These are phyloP conservation scores for Ceratitis capitata DNA, from an alignment of 1,140 invertebrate species.

Conservation along the genomic window DNA sequence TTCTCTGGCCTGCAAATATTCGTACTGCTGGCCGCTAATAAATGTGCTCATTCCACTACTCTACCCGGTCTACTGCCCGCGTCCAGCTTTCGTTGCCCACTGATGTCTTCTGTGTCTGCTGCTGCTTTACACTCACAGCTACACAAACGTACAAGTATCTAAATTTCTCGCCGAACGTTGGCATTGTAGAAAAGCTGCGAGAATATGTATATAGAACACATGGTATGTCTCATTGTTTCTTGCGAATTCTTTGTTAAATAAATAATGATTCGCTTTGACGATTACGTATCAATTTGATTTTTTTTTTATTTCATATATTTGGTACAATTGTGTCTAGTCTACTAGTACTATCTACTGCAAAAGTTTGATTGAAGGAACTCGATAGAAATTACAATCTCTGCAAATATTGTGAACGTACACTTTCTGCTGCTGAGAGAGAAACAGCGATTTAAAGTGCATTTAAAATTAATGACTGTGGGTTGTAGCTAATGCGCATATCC, in stretches of 20 bases:
- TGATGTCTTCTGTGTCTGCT: not conserved
- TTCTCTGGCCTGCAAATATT: not conserved
- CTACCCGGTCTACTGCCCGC: not conserved
- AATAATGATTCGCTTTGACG: not conserved
- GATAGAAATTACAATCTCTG: not conserved
- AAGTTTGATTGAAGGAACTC: not conserved
- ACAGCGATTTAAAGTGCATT: not conserved
- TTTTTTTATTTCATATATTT: not conserved
- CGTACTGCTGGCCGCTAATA: not conserved
- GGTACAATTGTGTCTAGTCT: not conserved
- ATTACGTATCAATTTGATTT: not conserved
- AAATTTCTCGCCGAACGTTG: not conserved
- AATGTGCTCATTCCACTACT: not conserved
- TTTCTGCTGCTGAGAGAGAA: not conserved
- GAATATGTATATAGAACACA: not conserved
- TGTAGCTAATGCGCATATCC: not conserved
- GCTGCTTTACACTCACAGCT: not conserved
- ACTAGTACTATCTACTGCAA: not conserved
- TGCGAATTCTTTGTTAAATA: not conserved
- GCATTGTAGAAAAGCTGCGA: not conserved
- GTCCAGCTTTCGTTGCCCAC: slow-evolving; percentile 10
- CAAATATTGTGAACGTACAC: not conserved
- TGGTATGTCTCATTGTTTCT: not conserved
- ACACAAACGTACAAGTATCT: not conserved
- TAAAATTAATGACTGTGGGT: not conserved